Conservation (phyloP, 2,797 vertebrate species). For the Chaenodraco wilsoni region DNA sequence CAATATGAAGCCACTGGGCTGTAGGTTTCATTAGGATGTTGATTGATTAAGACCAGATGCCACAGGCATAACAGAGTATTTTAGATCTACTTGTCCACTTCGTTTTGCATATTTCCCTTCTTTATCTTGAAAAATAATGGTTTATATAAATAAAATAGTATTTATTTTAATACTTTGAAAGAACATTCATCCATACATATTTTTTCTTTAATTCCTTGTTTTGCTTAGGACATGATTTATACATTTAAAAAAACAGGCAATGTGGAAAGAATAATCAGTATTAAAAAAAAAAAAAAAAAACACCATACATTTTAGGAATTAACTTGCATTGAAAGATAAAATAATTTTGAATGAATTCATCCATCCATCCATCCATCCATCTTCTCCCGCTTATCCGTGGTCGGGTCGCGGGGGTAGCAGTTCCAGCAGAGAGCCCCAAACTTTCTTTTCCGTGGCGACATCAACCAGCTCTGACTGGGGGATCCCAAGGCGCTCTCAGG, state of each 20-base stretch:
- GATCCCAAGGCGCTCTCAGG: too few species aligned
- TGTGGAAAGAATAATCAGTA: background rate
- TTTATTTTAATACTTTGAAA: background rate
- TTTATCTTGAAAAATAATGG: conserved; percentile 12
- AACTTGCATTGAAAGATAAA: background rate
- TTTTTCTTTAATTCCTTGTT: background rate
- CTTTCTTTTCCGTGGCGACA: too few species aligned
- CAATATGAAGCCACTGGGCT: conserved; percentile 23
- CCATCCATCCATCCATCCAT: too few species aligned
- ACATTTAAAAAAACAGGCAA: background rate
- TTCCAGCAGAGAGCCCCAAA: too few species aligned
- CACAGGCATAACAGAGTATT: conserved; percentile 11
- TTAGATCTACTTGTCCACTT: conserved; percentile 9
- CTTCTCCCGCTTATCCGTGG: too few species aligned
- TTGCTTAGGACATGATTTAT: background rate
- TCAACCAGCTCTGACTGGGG: too few species aligned
- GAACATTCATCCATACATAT: background rate
- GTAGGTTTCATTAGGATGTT: conserved; percentile 42
- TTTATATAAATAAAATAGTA: too few species aligned
- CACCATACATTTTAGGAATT: background rate
- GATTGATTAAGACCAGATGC: conserved; percentile 48
- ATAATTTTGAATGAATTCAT: conserved; percentile 32
- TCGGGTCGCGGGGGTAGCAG: too few species aligned
- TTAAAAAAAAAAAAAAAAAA: background rate
- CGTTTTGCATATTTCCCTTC: conserved; percentile 15